These are phyloP conservation scores for Blomia tropicalis DNA, from an alignment of 2,888 invertebrate genomes.

Conservation along the genomic window DNA sequence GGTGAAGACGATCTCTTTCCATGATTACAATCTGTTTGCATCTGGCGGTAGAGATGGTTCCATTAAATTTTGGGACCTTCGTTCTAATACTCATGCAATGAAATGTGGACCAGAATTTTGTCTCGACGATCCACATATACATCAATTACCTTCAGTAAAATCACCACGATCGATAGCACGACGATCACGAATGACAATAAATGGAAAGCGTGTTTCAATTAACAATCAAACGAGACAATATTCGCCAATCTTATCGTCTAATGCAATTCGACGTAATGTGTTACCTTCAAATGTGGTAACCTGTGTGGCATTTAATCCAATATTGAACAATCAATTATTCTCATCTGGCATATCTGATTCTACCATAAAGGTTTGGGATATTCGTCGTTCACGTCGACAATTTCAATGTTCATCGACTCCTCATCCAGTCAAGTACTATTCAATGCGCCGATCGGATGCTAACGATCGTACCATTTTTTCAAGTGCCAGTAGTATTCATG, in stretches of 20 bases:
- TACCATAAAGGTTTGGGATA: constrained; percentile 38
- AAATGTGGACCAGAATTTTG: constrained; percentile 13
- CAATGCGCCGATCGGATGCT: neutral
- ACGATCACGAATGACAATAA: neutral
- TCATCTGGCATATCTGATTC: constrained; percentile 37
- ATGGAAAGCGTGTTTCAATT: neutral
- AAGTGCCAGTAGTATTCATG: neutral
- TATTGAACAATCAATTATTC: constrained; percentile 4
- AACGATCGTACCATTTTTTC: neutral
- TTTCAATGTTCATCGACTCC: neutral
- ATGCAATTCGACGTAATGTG: neutral
- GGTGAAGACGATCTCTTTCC: constrained; percentile 19
- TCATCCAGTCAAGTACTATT: neutral
- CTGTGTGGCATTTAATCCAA: constrained; percentile 11
- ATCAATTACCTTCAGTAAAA: constrained; percentile 20
- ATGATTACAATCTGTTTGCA: constrained; percentile 49
- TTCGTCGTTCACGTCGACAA: constrained; percentile 29
- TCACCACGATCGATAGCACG: neutral
- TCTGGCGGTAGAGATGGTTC: constrained; percentile 74
- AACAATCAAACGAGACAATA: neutral
- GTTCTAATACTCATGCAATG: constrained; percentile 33
- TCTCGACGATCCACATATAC: constrained; percentile 17
- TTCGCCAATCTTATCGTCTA: neutral
- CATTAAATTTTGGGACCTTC: constrained; percentile 66
- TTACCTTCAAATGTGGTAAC: constrained; percentile 23